Conservation (phyloP, 2,113 vertebrate species). For the Craseonycteris thonglongyai region DNA sequence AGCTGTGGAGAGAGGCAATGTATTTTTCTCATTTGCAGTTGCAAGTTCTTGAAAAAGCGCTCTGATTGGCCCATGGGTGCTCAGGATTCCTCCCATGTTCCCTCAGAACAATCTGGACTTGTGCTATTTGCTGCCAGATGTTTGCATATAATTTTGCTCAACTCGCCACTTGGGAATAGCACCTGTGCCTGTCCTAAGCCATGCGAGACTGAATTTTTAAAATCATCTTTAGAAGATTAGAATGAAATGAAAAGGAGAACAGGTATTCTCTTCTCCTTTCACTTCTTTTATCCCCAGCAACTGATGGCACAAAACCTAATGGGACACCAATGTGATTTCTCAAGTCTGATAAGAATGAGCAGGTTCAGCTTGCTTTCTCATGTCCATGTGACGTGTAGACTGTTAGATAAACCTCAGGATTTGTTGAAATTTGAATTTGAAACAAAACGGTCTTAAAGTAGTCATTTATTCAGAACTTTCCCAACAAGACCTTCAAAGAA, state of each 20-base stretch:
- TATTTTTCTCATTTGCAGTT: neutral
- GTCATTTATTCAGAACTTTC: neutral
- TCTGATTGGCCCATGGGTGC: neutral
- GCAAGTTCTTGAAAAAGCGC: neutral
- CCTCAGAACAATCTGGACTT: neutral
- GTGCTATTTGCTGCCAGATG: neutral
- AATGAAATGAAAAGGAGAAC: neutral
- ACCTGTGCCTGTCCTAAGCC: neutral
- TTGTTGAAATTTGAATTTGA: neutral
- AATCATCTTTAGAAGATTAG: neutral
- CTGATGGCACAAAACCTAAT: neutral
- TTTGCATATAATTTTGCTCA: neutral
- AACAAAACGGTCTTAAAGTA: neutral
- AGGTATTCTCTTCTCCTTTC: neutral
- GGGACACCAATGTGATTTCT: neutral
- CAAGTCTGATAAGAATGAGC: neutral
- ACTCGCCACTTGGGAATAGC: neutral
- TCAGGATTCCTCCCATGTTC: fast-evolving
- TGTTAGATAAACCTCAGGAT: neutral
- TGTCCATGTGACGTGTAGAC: neutral
- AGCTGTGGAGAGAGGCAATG: neutral
- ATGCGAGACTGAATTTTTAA: neutral
- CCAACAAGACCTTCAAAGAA: neutral
- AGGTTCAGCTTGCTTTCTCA: neutral
- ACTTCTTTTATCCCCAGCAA: neutral